Conservation (phyloP, 2,797 vertebrate species). For the Calcarius lapponicus region DNA sequence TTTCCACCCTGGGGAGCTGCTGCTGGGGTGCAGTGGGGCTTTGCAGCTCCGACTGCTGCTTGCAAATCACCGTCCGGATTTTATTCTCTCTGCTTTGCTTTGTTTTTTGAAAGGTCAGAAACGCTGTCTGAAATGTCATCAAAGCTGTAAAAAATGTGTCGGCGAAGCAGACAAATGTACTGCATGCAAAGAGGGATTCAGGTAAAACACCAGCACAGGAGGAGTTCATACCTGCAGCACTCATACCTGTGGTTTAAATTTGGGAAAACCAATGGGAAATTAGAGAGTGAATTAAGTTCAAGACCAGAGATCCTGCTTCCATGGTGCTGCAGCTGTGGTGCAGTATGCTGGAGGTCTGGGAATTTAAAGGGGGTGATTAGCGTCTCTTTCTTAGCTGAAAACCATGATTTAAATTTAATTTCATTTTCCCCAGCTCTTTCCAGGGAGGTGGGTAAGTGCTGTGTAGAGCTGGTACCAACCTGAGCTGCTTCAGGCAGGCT, state of each 20-base stretch:
- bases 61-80: not conserved
- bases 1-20: not conserved
- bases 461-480: not conserved
- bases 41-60: not conserved
- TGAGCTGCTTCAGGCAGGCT: not conserved
- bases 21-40: not conserved
- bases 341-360: not conserved
- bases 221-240: not conserved
- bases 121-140: constrained; percentile 85
- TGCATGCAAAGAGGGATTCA: constrained; percentile 85
- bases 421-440: not conserved
- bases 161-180: constrained; percentile 83
- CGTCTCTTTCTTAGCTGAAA: not conserved
- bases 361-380: not conserved
- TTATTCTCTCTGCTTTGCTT: not conserved
- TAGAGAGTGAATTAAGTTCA: not conserved
- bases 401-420: not conserved
- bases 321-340: not conserved
- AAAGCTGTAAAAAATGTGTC: constrained; percentile 84
- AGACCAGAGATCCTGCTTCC: not conserved
- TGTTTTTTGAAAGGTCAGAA: constrained; percentile 81
- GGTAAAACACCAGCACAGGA: constrained; percentile 68
- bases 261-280: not conserved
- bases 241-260: not conserved
- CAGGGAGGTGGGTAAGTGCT: not conserved